Evolutionary conservation across 2,113 vertebrate genomes (phyloP).

Genomic region (Hyla sarda): DNA sequence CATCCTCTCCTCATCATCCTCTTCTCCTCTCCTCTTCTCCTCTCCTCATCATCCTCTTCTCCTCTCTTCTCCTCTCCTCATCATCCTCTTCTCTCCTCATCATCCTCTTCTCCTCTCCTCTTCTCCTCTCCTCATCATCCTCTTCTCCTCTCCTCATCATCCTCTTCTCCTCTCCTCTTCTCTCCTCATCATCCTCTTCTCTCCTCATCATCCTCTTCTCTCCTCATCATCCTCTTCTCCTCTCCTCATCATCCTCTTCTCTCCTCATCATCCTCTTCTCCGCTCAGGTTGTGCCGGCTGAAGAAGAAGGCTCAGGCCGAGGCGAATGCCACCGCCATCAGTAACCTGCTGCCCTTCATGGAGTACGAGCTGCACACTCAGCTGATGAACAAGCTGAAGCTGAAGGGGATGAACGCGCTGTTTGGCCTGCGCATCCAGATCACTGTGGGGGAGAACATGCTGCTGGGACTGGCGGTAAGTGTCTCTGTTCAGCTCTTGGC

Average conservation of each 20-base stretch:
- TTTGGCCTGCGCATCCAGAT: slow-evolving; percentile 96
- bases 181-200: no score
- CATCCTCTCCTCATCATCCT: no score
- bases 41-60: no score
- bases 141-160: no score
- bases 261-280: neutral
- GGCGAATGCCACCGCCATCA: slow-evolving; percentile 92
- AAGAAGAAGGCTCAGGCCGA: slow-evolving; percentile 98
- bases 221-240: neutral
- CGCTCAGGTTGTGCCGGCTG: slow-evolving; percentile 86
- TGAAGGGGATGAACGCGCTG: slow-evolving; percentile 94
- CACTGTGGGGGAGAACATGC: slow-evolving; percentile 95
- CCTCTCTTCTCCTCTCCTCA: no score
- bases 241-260: neutral
- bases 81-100: no score
- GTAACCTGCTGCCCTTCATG: slow-evolving; percentile 95
- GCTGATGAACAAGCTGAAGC: slow-evolving; percentile 97
- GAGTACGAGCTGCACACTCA: slow-evolving; percentile 98
- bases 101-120: no score
- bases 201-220: no score
- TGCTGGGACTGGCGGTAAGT: slow-evolving; percentile 94
- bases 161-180: no score
- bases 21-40: no score
- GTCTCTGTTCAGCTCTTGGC: no score
- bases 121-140: no score